Base-by-base conservation (phyloP, 2,113 vertebrate species). In the Dasyornis broadbenti region DNA sequence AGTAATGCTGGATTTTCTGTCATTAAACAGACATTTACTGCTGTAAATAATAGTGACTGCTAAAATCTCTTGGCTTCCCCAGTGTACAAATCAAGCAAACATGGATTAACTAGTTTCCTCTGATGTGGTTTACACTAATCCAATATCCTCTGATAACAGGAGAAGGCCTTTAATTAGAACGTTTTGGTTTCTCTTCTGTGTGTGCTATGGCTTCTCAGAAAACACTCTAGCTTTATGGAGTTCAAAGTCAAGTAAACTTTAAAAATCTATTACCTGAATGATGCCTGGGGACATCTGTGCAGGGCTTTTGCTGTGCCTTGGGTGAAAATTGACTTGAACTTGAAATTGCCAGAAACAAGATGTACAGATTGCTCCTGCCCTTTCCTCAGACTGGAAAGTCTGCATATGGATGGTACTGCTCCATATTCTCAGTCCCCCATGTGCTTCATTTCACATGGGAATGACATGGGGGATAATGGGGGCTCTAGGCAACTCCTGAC, bases 111-210 rank as follows among this genome's bases (percentile, higher is more conserved):
- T 68, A 35, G 65, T 83, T 95, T 84, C 56, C 75, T 94, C 89
- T 92, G 92, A 92, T 95, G 96, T 94, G 86, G 81, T 83, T 92
- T 91, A 71, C 49, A 42, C 52, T 96, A 95, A 94, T 88, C 81
- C 86, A 77, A 35, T 91, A 89, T 85, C 39, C 35, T 88, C 50
- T 82, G 92, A 90, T 92, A 94, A 94, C 35, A 86, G 79, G 64
- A 83, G 72, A 82, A 85, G 39, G 30, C 59, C 77, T 96, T 96
- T 95, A 88, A 94, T 81, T 90, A 70, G 44, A 92, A 85, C 1
- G 1, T 64, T 89, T 87, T 80, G 15, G 17, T 66, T 86, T 92
- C 14, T 90, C 14, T 70, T 89, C 52, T 88, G 28, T 63, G 10
- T 57, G n/a, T 53, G 14, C 56, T 90, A 10, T 70, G n/a, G 28